These are phyloP conservation scores for Tapirus terrestris DNA, from an alignment of 2,113 vertebrate genomes.

Conservation along the genomic window DNA sequence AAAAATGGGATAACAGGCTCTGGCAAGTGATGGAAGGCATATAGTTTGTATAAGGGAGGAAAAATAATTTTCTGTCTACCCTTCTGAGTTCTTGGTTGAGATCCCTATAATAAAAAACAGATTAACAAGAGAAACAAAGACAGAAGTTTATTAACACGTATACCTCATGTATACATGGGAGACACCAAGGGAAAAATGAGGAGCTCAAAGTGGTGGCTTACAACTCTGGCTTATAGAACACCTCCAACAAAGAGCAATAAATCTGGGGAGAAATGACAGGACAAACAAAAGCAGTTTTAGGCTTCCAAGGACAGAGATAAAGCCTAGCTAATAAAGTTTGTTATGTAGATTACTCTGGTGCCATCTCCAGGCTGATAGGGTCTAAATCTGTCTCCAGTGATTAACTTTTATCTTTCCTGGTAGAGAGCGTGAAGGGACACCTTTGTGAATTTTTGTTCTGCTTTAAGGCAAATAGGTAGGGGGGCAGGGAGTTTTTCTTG, in stretches of 20 bases:
- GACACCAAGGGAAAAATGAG: not conserved
- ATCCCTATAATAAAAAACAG: not conserved
- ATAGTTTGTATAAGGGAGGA: not conserved
- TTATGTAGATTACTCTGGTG: not conserved
- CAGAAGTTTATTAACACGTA: not conserved
- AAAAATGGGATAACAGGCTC: not conserved
- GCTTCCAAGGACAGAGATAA: not conserved
- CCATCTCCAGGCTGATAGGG: not conserved
- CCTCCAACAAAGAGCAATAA: not conserved
- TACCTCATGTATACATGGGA: not conserved
- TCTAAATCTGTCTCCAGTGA: not conserved
- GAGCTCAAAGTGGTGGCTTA: not conserved
- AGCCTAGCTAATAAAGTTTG: not conserved
- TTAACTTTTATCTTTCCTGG: not conserved
- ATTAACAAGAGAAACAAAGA: not conserved
- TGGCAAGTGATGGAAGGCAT: accelerated
- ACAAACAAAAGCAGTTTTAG: too few relatives aligned
- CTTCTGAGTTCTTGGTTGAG: not conserved
- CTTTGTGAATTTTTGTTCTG: not conserved
- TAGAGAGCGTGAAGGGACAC: not conserved
- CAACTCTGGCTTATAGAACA: not conserved
- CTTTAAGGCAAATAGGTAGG: not conserved
- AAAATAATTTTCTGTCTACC: not conserved
- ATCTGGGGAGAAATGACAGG: not conserved
- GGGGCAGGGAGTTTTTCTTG: not conserved